Base-by-base conservation (phyloP, 2,113 vertebrate genomes). In the Mastomys coucha region DNA sequence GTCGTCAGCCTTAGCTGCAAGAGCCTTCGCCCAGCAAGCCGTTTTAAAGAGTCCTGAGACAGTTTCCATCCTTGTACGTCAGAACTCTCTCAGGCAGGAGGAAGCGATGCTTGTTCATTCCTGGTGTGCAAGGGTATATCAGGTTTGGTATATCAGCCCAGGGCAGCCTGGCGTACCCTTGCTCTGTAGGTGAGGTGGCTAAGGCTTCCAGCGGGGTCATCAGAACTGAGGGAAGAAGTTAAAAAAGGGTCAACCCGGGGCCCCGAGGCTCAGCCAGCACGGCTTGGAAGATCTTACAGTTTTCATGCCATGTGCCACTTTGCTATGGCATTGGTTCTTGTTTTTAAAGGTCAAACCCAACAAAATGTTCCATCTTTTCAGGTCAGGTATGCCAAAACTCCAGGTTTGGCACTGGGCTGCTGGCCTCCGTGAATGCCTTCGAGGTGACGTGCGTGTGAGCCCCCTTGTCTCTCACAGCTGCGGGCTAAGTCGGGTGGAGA, bases 321-420 rank as follows among this genome's bases (percentile, higher is more conserved):
- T 91, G 56, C 73, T 56, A 0, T 49, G 86, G 89, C 31, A 26
- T 82, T 69, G 39, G 26, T 65, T 93, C 80, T 75, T 49, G 1
- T 82, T 91, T 96, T 96, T 28, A 97, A 94, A 97, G 95, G 95
- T 96, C 93, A 92, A 28, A 17, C 11, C 14, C 39, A 51, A 58
- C 13, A 39, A 63, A 53, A 51, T 1, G 19, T 36, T 91, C 36
- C 89, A 20, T 93, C 76, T 89, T 95, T 78, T 69, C 53, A 80
- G 95, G 94, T 91, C 87, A 95, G 60, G 22, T 22, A 77, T 85
- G 88, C 90, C 96, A 87, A 10, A 45, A 63, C 69, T 42, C n/a
- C 24, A 11, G 94, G 88, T 45, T 94, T 96, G 94, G 96, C 78
- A 13, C 2, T 26, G 70, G 65, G 8, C 60, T 10, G 69, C 77